These are phyloP conservation scores for Taxidea taxus DNA, from an alignment of 2,113 vertebrate genomes.

Conservation along the genomic window DNA sequence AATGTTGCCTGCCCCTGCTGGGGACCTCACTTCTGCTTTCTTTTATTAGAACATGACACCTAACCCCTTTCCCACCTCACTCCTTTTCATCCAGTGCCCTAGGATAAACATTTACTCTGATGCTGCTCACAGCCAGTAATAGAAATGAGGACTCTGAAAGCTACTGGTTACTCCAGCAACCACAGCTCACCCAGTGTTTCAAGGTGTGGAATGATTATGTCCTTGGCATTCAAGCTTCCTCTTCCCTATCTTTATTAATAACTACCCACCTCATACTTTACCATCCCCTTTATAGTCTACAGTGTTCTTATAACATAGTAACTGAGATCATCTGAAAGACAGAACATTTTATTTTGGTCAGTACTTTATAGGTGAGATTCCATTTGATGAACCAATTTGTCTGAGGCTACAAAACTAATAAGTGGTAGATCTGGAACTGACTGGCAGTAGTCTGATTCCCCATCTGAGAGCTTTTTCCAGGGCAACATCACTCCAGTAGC, in stretches of 20 bases:
- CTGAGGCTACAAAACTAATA: not conserved
- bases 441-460: not conserved
- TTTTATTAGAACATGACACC: not conserved
- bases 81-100: not conserved
- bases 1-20: not conserved
- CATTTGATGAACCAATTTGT: not conserved
- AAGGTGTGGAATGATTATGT: not conserved
- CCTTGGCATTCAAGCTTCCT: not conserved
- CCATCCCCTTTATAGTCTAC: not conserved
- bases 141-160: not conserved
- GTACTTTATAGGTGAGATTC: not conserved
- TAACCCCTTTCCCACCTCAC: not conserved
- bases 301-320: not conserved
- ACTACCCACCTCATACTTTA: not conserved
- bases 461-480: not conserved
- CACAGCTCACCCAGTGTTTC: not conserved
- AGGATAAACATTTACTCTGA: not conserved
- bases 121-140: not conserved
- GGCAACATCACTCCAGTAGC: not conserved
- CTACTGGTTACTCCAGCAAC: not conserved
- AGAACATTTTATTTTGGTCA: not conserved
- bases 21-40: not conserved
- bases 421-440: not conserved
- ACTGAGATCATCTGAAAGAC: not conserved
- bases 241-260: not conserved